Evolutionary conservation across 2,888 invertebrate genomes (phyloP), one percentile per base, ranked within the genome.

Genomic region (Vanessa cardui): DNA sequence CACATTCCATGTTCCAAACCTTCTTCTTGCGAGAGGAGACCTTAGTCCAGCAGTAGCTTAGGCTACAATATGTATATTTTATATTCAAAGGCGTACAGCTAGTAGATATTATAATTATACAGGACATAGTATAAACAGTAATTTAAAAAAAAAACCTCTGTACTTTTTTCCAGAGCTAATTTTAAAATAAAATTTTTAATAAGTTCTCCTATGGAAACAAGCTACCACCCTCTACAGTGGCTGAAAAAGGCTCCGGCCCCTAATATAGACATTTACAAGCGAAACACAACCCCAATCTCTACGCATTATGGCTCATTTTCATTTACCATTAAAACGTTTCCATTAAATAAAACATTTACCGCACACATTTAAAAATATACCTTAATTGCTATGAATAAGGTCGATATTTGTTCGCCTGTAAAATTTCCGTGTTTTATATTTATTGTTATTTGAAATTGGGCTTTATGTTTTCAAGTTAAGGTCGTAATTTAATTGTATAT

Each of bases 161-260:
- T 56, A 54, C 5, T 31, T 56, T n/a, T 18, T 39, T 39, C 12
- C 26, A n/a, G 39, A 33, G 31, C 31, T 31, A 21, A 54, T 54
- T 56, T 18, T 39, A n/a, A 9, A 56, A n/a, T 12, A 39, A 9
- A 39, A 20, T 18, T 39, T 54, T 50, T 64, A 52, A 45, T 39
- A 45, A 44, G 45, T 46, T 26, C 18, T 54, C 21, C 20, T 76
- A 80, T 89, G 89, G 84, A 88, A 83, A 88, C 85, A 64, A 62
- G 68, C 78, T 54, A 58, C 69, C 77, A 59, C 83, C 83, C 83
- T 75, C 71, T 74, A 62, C 78, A 7, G 52, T 54, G 80, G 70
- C 85, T 82, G 81, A 77, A 86, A 89, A 85, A 83, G 84, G 80
- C 78, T 78, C 74, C 73, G 73, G 75, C 81, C 84, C 86, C 84